phyloP scores from a whole-genome alignment of 2,888 invertebrate genomes.

The Boloria selene region DNA sequence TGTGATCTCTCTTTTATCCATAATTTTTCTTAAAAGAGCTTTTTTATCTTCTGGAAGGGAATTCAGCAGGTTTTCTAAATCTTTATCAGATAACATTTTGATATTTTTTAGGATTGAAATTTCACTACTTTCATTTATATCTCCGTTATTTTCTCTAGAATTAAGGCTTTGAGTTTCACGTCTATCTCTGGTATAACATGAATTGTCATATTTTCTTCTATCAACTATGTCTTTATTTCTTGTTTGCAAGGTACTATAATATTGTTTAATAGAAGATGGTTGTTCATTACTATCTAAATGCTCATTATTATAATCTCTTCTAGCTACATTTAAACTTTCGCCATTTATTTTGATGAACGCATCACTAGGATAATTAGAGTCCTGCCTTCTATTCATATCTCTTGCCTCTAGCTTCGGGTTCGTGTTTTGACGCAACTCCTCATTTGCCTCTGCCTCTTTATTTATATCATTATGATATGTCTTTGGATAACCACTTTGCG shows the following conservation, averaged over 20 bases:
- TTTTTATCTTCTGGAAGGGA: slow-evolving; percentile 70
- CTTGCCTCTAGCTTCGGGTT: slow-evolving; percentile 8
- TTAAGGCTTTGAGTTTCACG: slow-evolving; percentile 9
- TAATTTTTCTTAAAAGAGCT: slow-evolving; percentile 65
- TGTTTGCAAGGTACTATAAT: slow-evolving; percentile 51
- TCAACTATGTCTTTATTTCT: slow-evolving; percentile 49
- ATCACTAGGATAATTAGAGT: slow-evolving; percentile 18
- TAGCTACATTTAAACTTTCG: slow-evolving; percentile 12
- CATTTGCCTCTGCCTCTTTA: slow-evolving; percentile 5
- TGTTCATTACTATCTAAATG: slow-evolving; percentile 19
- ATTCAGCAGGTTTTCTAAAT: slow-evolving; percentile 66
- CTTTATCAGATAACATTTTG: slow-evolving; percentile 64
- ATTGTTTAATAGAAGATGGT: slow-evolving; percentile 29
- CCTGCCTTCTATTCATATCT: slow-evolving; percentile 2
- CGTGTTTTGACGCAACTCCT: slow-evolving; percentile 2
- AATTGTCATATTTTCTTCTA: slow-evolving; percentile 48
- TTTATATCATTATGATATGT: slow-evolving; percentile 10
- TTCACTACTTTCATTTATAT: slow-evolving; percentile 58
- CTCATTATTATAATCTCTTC: slow-evolving; percentile 15
- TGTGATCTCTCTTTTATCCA: slow-evolving; percentile 74
- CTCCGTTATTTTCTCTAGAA: slow-evolving; percentile 17
- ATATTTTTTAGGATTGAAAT: slow-evolving; percentile 67
- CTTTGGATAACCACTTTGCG: slow-evolving; percentile 16
- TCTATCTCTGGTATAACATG: slow-evolving; percentile 24
- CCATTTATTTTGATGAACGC: slow-evolving; percentile 17